A percentile compares a stretch with the other conserved stretches of the same genome.
These are phyloP conservation scores for Ahaetulla prasina DNA, from an alignment of 2,113 vertebrate species.

Conservation along the genomic window DNA sequence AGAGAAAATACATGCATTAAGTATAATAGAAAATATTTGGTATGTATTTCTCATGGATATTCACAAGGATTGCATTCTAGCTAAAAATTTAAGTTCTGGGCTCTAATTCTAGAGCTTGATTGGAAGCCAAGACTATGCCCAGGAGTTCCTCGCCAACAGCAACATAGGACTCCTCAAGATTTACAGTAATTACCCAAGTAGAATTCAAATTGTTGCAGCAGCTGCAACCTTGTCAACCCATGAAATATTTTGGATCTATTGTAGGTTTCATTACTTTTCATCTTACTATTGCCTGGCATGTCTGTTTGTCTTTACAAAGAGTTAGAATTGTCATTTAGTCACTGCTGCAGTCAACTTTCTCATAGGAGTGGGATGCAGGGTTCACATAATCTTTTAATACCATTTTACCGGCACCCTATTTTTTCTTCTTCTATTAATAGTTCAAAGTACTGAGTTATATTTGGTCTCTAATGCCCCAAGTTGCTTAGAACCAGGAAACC, in stretches of 20 bases:
- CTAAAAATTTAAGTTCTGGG: not conserved
- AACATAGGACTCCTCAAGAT: not conserved
- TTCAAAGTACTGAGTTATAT: not conserved
- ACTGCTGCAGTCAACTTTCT: not conserved
- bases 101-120: not conserved
- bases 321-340: not conserved
- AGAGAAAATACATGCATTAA: not conserved
- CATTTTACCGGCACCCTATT: not conserved
- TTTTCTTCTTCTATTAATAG: not conserved
- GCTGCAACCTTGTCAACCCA: not conserved
- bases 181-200: not conserved
- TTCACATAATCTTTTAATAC: not conserved
- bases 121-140: not conserved
- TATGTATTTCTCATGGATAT: not conserved
- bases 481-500: not conserved
- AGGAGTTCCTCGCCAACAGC: not conserved
- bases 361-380: not conserved
- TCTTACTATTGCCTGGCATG: not conserved
- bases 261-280: not conserved
- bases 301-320: not conserved
- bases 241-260: not conserved
- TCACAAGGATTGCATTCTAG: not conserved
- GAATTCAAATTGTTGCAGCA: not conserved
- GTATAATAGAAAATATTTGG: not conserved
- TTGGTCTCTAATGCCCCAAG: not conserved